These are phyloP conservation scores for Trissolcus japonicus DNA, from an alignment of 2,888 invertebrate species.

Conservation along the genomic window DNA sequence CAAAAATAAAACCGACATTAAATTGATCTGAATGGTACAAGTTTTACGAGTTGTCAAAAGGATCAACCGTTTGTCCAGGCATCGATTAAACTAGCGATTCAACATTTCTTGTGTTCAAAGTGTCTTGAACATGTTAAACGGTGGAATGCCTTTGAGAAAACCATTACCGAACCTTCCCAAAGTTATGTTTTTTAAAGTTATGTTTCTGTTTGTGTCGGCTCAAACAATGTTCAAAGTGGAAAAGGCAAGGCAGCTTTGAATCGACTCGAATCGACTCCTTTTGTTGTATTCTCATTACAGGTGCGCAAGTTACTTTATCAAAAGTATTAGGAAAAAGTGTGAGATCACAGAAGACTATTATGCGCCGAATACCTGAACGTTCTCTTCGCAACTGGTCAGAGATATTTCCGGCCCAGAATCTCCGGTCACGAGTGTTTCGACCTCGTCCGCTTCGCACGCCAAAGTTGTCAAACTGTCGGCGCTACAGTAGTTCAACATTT, in stretches of 20 bases:
- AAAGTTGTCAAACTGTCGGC: constrained; percentile 71
- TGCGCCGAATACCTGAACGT: constrained; percentile 74
- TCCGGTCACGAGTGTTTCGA: constrained; percentile 65
- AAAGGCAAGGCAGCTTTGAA: constrained; percentile 7
- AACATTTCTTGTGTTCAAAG: neutral
- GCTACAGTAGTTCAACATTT: constrained; percentile 82
- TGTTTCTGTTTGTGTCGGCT: constrained; percentile 17
- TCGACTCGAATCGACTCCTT: constrained; percentile 18
- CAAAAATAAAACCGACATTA: constrained; percentile 19
- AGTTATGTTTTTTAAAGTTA: constrained; percentile 1
- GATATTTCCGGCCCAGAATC: constrained; percentile 74
- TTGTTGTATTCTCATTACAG: constrained; percentile 5
- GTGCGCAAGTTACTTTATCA: constrained; percentile 27
- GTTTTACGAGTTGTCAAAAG: constrained; percentile 4
- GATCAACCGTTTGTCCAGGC: constrained; percentile 27
- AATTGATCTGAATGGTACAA: constrained; percentile 18
- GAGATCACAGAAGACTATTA: constrained; percentile 65
- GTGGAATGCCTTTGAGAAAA: constrained; percentile 19
- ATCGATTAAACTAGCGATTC: constrained; percentile 6
- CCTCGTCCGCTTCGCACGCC: constrained; percentile 73
- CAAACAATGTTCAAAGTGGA: constrained; percentile 11
- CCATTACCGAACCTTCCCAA: constrained; percentile 16
- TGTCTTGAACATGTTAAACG: neutral
- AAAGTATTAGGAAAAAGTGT: constrained; percentile 41
- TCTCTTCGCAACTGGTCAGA: constrained; percentile 74